Percentiles rank a stretch among this genome's conserved stretches.
Evolutionary conservation across 2,888 invertebrate genomes (phyloP).

Genomic region (Linnaemya tessellans): DNA sequence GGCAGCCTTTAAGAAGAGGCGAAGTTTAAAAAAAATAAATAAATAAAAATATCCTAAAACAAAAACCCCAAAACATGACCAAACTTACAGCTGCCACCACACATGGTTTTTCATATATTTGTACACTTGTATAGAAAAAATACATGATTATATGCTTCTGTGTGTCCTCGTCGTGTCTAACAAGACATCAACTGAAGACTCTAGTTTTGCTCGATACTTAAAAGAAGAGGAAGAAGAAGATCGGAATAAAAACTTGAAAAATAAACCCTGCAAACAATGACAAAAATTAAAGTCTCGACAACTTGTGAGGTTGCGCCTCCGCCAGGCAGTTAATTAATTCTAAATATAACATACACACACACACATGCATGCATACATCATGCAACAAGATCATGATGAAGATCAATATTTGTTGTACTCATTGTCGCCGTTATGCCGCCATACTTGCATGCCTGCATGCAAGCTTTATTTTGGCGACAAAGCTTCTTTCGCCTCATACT

Average conservation of each 20-base stretch:
- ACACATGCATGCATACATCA: constrained; percentile 68
- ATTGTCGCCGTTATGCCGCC: constrained; percentile 75
- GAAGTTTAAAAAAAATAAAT: constrained; percentile 15
- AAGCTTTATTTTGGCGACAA: constrained; percentile 61
- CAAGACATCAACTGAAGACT: constrained; percentile 77
- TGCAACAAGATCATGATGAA: constrained; percentile 69
- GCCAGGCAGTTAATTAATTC: constrained; percentile 80
- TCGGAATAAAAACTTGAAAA: neutral
- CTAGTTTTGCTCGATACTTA: constrained; percentile 59
- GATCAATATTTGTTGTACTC: constrained; percentile 69
- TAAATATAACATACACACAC: constrained; percentile 60
- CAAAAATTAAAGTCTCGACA: constrained; percentile 73
- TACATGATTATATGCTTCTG: constrained; percentile 76
- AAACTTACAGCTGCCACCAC: constrained; percentile 70
- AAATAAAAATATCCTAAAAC: constrained; percentile 19
- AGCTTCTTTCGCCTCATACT: neutral
- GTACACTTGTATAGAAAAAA: constrained; percentile 20
- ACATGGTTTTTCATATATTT: constrained; percentile 62
- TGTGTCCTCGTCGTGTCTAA: constrained; percentile 81
- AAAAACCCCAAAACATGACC: constrained; percentile 61
- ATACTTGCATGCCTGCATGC: constrained; percentile 68
- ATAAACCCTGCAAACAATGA: constrained; percentile 66
- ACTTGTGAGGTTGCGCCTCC: constrained; percentile 76
- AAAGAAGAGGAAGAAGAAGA: constrained; percentile 3
- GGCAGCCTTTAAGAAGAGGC: constrained; percentile 43